Conservation (phyloP, 2,888 invertebrate genomes). For the Crepidodera aurea region DNA sequence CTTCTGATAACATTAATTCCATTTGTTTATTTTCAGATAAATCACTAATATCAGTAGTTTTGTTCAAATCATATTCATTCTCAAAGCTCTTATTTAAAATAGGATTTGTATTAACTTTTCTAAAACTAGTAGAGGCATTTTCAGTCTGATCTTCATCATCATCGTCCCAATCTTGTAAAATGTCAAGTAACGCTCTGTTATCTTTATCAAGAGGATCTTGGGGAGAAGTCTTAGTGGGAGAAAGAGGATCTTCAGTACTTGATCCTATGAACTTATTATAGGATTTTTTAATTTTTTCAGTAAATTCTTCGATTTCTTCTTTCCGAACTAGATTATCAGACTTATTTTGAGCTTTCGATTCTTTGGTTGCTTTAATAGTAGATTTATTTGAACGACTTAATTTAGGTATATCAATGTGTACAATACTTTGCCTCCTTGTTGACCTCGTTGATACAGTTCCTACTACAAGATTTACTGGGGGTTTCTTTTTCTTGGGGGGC, state of each 20-base stretch:
- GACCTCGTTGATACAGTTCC: slow-evolving; percentile 51
- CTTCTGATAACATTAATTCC: slow-evolving; percentile 23
- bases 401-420: slow-evolving; percentile 47
- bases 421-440: slow-evolving; percentile 47
- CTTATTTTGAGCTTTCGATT: slow-evolving; percentile 13
- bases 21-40: slow-evolving; percentile 20
- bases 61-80: not conserved
- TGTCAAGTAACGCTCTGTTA: slow-evolving; percentile 33
- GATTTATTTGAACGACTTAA: slow-evolving; percentile 25
- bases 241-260: not conserved
- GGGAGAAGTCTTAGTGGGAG: not conserved
- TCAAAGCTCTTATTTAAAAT: not conserved
- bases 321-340: not conserved
- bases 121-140: not conserved
- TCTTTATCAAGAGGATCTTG: slow-evolving; percentile 23
- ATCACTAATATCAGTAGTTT: slow-evolving; percentile 23
- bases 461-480: slow-evolving; percentile 42
- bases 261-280: slow-evolving; percentile 24
- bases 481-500: slow-evolving; percentile 51
- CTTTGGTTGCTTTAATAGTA: not conserved
- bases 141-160: slow-evolving; percentile 37
- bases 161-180: slow-evolving; percentile 46
- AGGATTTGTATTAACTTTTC: slow-evolving; percentile 7
- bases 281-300: slow-evolving; percentile 28
- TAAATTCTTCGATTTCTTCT: slow-evolving; percentile 17